phyloP scores from a whole-genome alignment of 2,888 invertebrate species.

The Drosophila algonquin region DNA sequence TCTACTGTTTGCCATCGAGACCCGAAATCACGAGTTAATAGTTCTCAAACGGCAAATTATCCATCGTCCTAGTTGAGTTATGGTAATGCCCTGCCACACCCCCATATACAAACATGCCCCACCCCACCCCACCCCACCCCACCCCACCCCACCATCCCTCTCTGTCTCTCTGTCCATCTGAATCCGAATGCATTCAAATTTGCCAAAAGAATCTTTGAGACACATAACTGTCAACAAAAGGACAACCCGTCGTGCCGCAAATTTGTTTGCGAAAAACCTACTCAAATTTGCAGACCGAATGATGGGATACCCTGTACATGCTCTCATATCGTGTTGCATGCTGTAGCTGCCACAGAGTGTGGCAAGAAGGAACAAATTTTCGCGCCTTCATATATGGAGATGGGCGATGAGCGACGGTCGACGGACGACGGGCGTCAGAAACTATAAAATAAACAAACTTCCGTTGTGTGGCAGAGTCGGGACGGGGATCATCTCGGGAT shows the following conservation, averaged over 20 bases:
- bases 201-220: constrained; percentile 57
- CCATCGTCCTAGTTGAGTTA: constrained; percentile 50
- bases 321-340: not conserved
- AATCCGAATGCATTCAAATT: constrained; percentile 69
- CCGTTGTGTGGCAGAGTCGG: constrained; percentile 57
- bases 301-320: constrained; percentile 8
- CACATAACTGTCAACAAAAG: constrained; percentile 52
- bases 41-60: constrained; percentile 64
- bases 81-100: constrained; percentile 37
- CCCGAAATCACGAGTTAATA: constrained; percentile 41
- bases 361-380: constrained; percentile 51
- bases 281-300: not conserved
- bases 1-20: constrained; percentile 32
- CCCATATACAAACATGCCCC: constrained; percentile 35
- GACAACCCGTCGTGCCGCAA: constrained; percentile 65
- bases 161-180: too few relatives aligned
- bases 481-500: constrained; percentile 35
- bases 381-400: constrained; percentile 51
- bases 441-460: constrained; percentile 83
- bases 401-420: constrained; percentile 15
- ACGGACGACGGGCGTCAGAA: constrained; percentile 66
- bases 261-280: constrained; percentile 18
- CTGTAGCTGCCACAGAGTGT: not conserved
- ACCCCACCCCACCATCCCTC: not conserved
- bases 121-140: not conserved